Percentiles rank a stretch among this genome's conserved stretches.
These are phyloP conservation scores for Enteromius mattozi DNA, from an alignment of 2,797 vertebrate genomes.

Conservation along the genomic window DNA sequence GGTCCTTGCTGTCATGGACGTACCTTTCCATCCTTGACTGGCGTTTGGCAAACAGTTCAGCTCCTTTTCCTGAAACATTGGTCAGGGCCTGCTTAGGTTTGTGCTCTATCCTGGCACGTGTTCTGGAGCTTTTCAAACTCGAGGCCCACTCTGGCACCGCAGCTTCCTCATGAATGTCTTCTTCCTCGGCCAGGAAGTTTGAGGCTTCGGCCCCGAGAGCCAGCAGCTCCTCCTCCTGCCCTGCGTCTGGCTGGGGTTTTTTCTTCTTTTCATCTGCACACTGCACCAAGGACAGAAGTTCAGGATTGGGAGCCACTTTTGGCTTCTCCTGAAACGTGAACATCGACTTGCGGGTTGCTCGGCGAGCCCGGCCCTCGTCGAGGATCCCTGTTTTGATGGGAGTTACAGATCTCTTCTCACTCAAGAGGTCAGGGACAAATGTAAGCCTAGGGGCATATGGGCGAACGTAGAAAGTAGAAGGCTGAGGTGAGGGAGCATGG, in stretches of 20 bases:
- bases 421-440: conserved; percentile 69
- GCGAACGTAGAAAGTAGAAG: conserved; percentile 61
- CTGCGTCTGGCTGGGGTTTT: conserved; percentile 79
- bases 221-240: conserved; percentile 87
- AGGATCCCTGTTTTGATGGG: conserved; percentile 87
- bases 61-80: conserved; percentile 91
- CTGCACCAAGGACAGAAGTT: conserved; percentile 93
- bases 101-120: conserved; percentile 82
- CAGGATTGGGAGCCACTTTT: conserved; percentile 91
- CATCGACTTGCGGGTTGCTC: conserved; percentile 88
- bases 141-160: conserved; percentile 89
- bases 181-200: conserved; percentile 85
- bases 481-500: conserved; percentile 64
- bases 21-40: conserved; percentile 97
- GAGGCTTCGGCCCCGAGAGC: conserved; percentile 94
- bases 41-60: conserved; percentile 92
- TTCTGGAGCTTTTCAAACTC: conserved; percentile 89
- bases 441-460: conserved; percentile 74
- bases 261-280: conserved; percentile 88
- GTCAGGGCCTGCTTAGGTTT: conserved; percentile 87
- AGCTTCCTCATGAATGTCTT: conserved; percentile 62
- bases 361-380: conserved; percentile 81
- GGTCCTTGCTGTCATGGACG: conserved; percentile 82
- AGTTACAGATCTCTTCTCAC: conserved; percentile 63
- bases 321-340: conserved; percentile 98